These are phyloP conservation scores for Sinosuthora webbiana DNA, from an alignment of 2,113 vertebrate genomes.

Conservation along the genomic window DNA sequence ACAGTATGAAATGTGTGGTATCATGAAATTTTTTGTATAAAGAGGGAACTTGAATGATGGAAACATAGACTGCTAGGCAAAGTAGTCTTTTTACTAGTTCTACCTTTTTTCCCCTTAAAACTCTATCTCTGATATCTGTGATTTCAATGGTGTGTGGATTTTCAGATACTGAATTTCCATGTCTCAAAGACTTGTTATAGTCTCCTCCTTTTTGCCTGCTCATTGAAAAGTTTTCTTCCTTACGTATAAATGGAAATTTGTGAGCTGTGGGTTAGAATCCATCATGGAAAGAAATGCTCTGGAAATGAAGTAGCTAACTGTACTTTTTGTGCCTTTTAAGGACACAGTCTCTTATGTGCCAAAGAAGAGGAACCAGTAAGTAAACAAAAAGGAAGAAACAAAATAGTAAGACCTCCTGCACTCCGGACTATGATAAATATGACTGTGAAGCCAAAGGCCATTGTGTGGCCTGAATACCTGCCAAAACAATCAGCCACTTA, in stretches of 20 bases:
- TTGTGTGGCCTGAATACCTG: background rate
- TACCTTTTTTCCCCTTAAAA: background rate
- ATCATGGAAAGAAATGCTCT: background rate
- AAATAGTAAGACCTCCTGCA: background rate
- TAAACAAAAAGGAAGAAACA: conserved; percentile 13
- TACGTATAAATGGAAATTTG: background rate
- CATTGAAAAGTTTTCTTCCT: background rate
- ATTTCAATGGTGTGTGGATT: background rate
- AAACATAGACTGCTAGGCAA: background rate
- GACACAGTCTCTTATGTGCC: background rate
- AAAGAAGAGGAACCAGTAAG: background rate
- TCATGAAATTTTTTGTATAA: background rate
- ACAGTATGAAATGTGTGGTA: background rate
- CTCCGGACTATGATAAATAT: background rate
- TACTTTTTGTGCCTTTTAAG: background rate
- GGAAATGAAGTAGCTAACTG: background rate
- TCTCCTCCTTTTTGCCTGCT: background rate
- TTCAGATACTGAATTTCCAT: background rate
- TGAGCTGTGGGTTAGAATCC: background rate
- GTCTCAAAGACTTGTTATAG: background rate
- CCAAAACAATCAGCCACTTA: background rate
- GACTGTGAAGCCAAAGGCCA: background rate
- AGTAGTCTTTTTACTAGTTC: background rate
- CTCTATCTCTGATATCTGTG: background rate
- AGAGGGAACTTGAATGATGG: background rate